Evolutionary conservation across 2,797 vertebrate species (phyloP), one percentile per base, ranked within the genome.

Genomic region (Acrossocheilus fasciatus): DNA sequence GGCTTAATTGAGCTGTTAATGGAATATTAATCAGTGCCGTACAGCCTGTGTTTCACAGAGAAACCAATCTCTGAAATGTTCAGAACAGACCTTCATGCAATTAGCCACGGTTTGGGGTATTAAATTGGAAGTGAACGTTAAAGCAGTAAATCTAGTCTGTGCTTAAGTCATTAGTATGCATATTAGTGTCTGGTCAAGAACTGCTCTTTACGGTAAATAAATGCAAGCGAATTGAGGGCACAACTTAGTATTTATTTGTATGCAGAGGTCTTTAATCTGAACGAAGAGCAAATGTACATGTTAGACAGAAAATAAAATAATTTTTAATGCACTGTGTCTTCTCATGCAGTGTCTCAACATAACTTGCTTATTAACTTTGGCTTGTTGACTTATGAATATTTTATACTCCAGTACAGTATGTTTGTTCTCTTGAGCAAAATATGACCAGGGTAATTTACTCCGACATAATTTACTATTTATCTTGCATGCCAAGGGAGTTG

Each of bases 11-110:
- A 50, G 70, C 34, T 43, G 78, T 72, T 88, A 85, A 84, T 88
- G 78, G 78, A 87, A 88, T 69, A 73, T 87, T 86, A 83, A 88
- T 88, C 59, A 83, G 75, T 20, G 76, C n/a, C 3, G 26, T 69
- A 88, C 81, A 83, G 81, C n/a, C 41, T 36, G 54, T 59, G 82
- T 73, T 84, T 88, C 39, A 59, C 52, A 7, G 54, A 77, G 84
- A 64, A 80, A 64, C 77, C 39, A 20, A 73, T 79, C 73, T 47
- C 39, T 45, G 52, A 52, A 84, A 73, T 87, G 70, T 76, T 39
- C 30, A n/a, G 79, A 76, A 73, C 54, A 79, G 80, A 73, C 74
- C 59, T 43, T 73, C 69, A 73, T 70, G 50, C 15, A 69, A 54
- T 88, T 83, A 86, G 45, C 80, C 80, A n/a, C 14, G 20, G 74